Conservation (phyloP, 1,140 invertebrate species). For the Eciton burchellii region DNA sequence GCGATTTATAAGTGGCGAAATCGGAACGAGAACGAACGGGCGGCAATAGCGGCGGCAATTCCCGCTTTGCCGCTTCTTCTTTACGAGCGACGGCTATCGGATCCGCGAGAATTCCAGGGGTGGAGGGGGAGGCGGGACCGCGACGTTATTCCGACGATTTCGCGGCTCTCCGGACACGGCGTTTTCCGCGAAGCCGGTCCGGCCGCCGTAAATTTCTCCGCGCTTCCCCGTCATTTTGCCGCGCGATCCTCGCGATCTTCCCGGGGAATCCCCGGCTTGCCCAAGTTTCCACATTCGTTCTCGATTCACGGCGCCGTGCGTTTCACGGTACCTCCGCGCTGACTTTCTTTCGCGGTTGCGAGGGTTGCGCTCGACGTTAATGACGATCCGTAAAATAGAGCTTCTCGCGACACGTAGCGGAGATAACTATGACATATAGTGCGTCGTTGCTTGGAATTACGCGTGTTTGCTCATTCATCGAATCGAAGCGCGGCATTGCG, state of each 20-base stretch:
- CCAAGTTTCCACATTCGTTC: constrained; percentile 74
- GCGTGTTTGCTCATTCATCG: not conserved
- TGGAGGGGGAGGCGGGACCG: not conserved
- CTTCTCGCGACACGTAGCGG: not conserved
- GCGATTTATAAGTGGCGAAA: constrained; percentile 10
- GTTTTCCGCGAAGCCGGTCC: constrained; percentile 33
- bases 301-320: constrained; percentile 66
- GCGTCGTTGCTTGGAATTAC: not conserved
- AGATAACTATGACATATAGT: not conserved
- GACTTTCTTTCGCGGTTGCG: constrained; percentile 12
- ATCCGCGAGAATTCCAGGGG: constrained; percentile 15
- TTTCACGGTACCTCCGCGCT: constrained; percentile 50
- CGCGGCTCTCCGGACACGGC: constrained; percentile 40
- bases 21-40: constrained; percentile 4
- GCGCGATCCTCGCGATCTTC: constrained; percentile 31
- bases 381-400: constrained; percentile 28
- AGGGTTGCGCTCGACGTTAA: constrained; percentile 39
- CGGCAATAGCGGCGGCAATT: constrained; percentile 33
- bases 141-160: constrained; percentile 62
- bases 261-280: constrained; percentile 30
- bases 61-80: constrained; percentile 36
- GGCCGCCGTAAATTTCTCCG: constrained; percentile 56
- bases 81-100: constrained; percentile 54
- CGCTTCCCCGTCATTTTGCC: constrained; percentile 38
- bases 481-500: constrained; percentile 5